Evolutionary conservation across 2,888 invertebrate species (phyloP).

Genomic region (Graphium colonna): DNA sequence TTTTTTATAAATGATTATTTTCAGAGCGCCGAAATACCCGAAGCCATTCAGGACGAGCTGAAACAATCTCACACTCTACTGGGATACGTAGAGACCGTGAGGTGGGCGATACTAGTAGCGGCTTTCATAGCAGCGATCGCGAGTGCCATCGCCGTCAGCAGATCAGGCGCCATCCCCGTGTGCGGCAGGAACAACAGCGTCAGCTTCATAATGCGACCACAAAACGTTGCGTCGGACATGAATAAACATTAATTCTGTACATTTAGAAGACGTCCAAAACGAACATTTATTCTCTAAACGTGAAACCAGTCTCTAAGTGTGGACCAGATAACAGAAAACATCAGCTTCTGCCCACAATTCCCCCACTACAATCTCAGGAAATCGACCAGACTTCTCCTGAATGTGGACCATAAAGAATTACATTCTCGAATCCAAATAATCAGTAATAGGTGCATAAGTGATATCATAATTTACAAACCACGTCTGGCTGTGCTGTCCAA

Average conservation of each 20-base stretch:
- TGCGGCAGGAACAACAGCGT: conserved; percentile 59
- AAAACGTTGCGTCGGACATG: conserved; percentile 33
- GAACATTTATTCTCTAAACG: too few relatives aligned
- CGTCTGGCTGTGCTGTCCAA: too few relatives aligned
- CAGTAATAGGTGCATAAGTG: too few relatives aligned
- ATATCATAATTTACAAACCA: too few relatives aligned
- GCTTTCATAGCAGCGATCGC: conserved; percentile 41
- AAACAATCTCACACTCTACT: conserved; percentile 52
- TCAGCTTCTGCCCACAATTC: too few relatives aligned
- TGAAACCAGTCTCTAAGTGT: too few relatives aligned
- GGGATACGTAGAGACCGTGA: conserved; percentile 51
- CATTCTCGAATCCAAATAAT: too few relatives aligned
- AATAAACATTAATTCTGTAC: conserved; percentile 45
- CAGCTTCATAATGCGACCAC: conserved; percentile 56
- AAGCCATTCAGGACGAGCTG: conserved; percentile 52
- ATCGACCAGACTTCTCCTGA: too few relatives aligned
- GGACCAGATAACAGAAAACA: too few relatives aligned
- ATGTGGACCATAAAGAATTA: too few relatives aligned
- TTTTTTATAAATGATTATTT: conserved; percentile 20
- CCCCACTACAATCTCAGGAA: too few relatives aligned
- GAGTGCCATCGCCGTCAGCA: conserved; percentile 38
- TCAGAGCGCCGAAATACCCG: conserved; percentile 63
- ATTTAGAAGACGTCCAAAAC: background rate
- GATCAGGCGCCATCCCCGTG: conserved; percentile 41
- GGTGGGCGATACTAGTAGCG: conserved; percentile 61